Conservation (phyloP, 2,113 vertebrate species). For the Prionailurus viverrinus region DNA sequence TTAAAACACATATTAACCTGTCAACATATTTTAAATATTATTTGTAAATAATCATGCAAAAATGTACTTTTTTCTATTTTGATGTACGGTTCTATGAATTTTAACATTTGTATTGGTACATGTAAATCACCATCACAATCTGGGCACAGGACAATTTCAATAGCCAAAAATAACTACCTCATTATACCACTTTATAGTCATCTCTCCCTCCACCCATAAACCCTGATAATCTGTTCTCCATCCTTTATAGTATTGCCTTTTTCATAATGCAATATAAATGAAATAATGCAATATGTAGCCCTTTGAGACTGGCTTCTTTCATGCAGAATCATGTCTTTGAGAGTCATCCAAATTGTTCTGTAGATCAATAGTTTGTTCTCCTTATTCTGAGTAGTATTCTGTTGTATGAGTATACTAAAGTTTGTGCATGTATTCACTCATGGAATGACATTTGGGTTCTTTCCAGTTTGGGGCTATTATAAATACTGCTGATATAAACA, state of each 20-base stretch:
- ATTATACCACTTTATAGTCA: neutral
- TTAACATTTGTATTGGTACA: neutral
- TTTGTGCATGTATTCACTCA: neutral
- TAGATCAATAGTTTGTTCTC: neutral
- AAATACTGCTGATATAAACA: neutral
- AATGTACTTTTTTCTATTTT: neutral
- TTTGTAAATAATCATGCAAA: slow-evolving; percentile 8
- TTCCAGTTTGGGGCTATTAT: neutral
- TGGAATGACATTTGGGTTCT: neutral
- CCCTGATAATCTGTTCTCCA: neutral
- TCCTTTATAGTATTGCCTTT: neutral
- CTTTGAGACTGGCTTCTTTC: neutral
- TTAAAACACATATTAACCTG: slow-evolving; percentile 43
- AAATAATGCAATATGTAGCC: neutral
- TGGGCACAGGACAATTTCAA: neutral
- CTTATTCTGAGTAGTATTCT: neutral
- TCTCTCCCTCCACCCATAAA: neutral
- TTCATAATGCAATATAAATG: neutral
- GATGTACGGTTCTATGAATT: neutral
- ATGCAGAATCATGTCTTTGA: neutral
- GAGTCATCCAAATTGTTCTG: neutral
- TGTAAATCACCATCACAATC: slow-evolving; percentile 2
- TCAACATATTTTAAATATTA: neutral
- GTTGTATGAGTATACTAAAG: neutral
- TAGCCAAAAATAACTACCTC: neutral